Percentiles rank a stretch among this genome's conserved stretches.
Conservation (phyloP, 2,113 vertebrate genomes). For the Clinocottus analis region DNA sequence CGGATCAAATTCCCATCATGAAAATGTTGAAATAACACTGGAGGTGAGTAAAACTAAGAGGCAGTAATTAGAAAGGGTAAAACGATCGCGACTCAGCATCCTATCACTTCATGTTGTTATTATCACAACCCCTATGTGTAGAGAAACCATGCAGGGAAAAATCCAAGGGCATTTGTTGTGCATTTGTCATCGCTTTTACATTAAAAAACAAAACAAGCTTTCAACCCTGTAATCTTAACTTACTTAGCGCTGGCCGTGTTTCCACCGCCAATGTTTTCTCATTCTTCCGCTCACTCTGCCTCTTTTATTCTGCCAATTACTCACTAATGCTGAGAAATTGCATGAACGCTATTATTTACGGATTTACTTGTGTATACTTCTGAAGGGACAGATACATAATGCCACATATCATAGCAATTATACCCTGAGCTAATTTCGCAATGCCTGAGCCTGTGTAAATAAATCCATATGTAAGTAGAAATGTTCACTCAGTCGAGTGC, state of each 20-base stretch:
- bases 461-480: background rate
- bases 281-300: conserved; percentile 36
- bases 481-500: background rate
- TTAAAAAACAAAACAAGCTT: conserved; percentile 65
- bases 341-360: conserved; percentile 38
- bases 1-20: conserved; percentile 72
- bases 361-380: conserved; percentile 42
- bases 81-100: conserved; percentile 67
- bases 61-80: conserved; percentile 68
- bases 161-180: conserved; percentile 76
- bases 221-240: conserved; percentile 66
- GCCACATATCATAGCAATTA: conserved; percentile 25
- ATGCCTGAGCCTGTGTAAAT: background rate
- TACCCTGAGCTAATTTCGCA: conserved; percentile 1
- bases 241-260: conserved; percentile 62
- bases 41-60: conserved; percentile 65
- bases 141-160: conserved; percentile 69
- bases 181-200: conserved; percentile 72
- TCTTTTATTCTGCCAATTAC: conserved; percentile 46
- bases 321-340: conserved; percentile 57
- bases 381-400: conserved; percentile 8
- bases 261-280: conserved; percentile 39
- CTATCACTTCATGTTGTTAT: conserved; percentile 70
- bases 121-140: conserved; percentile 51
- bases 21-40: conserved; percentile 63